Percentiles rank a stretch among this genome's conserved stretches.
Evolutionary conservation across 2,888 invertebrate genomes (phyloP).

Genomic region (Drosophila cognata): DNA sequence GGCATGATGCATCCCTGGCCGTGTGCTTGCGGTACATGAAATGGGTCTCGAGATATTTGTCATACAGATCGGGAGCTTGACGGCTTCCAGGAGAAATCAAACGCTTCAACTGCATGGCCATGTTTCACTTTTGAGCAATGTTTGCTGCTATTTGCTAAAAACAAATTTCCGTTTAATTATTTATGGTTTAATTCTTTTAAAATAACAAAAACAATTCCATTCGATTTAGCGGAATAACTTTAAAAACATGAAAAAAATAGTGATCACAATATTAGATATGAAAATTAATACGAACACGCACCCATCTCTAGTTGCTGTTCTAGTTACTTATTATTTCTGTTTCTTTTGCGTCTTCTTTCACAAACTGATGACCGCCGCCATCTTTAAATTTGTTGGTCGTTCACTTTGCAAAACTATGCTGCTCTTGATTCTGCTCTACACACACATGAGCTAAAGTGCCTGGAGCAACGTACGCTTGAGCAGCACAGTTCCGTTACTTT

Average conservation of each 20-base stretch:
- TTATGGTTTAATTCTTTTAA: not conserved
- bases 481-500: conserved; percentile 46
- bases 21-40: conserved; percentile 94
- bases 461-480: conserved; percentile 54
- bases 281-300: conserved; percentile 1
- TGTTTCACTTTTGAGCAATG: not conserved
- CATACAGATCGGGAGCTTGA: conserved; percentile 86
- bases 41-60: conserved; percentile 92
- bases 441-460: conserved; percentile 1
- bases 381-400: conserved; percentile 53
- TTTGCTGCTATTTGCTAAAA: not conserved
- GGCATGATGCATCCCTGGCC: conserved; percentile 94
- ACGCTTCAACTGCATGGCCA: conserved; percentile 66
- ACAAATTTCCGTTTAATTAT: not conserved
- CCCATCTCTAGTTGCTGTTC: conserved; percentile 30
- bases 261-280: not conserved
- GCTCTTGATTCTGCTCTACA: conserved; percentile 18
- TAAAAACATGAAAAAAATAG: not conserved
- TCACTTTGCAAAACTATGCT: conserved; percentile 38
- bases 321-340: conserved; percentile 8
- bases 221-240: not conserved
- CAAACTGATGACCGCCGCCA: conserved; percentile 38
- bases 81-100: conserved; percentile 84
- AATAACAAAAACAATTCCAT: not conserved
- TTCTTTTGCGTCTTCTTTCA: conserved; percentile 6